These are phyloP conservation scores for Pteruthius melanotis DNA, from an alignment of 2,113 vertebrate genomes.

Conservation along the genomic window DNA sequence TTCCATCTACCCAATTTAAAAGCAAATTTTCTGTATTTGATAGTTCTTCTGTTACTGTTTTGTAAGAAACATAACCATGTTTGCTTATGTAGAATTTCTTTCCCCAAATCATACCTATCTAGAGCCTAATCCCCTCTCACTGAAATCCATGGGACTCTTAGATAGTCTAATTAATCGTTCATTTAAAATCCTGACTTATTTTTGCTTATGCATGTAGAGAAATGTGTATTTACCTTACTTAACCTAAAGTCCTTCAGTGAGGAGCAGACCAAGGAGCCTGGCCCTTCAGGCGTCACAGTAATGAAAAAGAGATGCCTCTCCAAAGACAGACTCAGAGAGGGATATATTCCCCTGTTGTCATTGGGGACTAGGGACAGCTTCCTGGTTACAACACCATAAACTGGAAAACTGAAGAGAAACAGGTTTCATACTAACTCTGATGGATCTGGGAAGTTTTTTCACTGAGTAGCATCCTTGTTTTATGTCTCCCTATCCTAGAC, in stretches of 20 bases:
- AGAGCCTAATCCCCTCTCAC: not conserved
- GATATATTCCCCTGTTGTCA: not conserved
- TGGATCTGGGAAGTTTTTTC: not conserved
- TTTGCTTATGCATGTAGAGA: not conserved
- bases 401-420: not conserved
- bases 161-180: not conserved
- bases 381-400: not conserved
- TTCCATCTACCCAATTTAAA: not conserved
- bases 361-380: not conserved
- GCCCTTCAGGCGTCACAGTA: not conserved
- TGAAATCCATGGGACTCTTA: not conserved
- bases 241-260: not conserved
- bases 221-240: not conserved
- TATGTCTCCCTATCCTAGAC: not conserved
- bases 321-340: not conserved
- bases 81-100: not conserved
- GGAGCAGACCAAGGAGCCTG: accelerated
- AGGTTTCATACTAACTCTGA: not conserved
- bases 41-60: not conserved
- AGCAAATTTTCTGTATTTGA: not conserved
- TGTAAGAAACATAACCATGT: not conserved
- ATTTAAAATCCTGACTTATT: not conserved
- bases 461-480: not conserved
- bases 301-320: not conserved
- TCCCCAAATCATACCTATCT: accelerated